Conservation (phyloP, 2,113 vertebrate genomes). For the Lutjanus erythropterus region DNA sequence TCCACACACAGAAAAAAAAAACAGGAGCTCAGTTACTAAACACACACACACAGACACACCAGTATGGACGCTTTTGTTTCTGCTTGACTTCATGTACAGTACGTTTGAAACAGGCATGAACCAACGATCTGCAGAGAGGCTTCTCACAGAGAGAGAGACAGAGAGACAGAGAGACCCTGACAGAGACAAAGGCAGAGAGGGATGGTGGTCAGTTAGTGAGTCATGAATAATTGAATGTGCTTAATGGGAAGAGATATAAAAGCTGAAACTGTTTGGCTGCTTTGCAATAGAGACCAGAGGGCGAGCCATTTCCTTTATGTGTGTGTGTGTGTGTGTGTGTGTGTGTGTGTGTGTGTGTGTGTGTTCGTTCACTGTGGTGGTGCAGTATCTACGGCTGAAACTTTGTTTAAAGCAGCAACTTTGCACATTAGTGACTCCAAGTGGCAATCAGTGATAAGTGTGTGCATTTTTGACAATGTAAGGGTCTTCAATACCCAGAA, state of each 20-base stretch:
- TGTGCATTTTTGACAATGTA: background rate
- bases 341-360: constrained; percentile 11
- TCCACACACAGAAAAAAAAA: constrained; percentile 1
- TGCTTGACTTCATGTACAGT: background rate
- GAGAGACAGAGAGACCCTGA: constrained; percentile 8
- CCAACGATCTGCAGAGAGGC: background rate
- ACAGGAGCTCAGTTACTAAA: background rate
- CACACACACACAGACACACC: constrained; percentile 5
- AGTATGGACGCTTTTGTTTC: background rate
- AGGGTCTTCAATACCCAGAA: background rate
- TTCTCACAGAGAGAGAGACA: background rate
- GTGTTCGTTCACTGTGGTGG: too few species aligned
- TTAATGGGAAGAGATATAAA: constrained; percentile 62
- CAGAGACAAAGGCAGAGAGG: constrained; percentile 14
- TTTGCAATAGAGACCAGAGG: constrained; percentile 38
- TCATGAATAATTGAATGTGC: constrained; percentile 67
- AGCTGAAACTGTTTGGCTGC: constrained; percentile 57
- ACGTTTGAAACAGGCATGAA: background rate
- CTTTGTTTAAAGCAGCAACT: background rate
- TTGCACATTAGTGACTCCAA: background rate
- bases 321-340: constrained; percentile 2
- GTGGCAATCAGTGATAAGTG: background rate
- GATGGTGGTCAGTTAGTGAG: constrained; percentile 65
- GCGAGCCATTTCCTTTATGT: background rate
- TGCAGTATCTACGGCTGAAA: background rate